Conservation (phyloP, 2,888 invertebrate species). For the Dermolepida albohirtum region DNA sequence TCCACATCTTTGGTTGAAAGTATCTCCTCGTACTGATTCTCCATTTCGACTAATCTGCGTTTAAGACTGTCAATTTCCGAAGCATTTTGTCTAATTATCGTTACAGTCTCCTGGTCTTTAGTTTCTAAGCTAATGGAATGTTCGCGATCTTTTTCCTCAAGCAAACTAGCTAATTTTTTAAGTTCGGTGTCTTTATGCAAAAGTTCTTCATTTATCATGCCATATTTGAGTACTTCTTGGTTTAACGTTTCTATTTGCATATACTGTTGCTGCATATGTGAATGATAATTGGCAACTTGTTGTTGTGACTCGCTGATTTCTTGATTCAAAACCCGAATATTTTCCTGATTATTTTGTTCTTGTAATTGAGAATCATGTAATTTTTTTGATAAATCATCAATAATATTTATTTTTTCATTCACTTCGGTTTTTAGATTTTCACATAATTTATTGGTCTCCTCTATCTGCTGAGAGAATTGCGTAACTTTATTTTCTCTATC, state of each 20-base stretch:
- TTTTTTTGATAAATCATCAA: slow-evolving; percentile 26
- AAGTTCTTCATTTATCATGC: slow-evolving; percentile 44
- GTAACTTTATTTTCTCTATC: slow-evolving; percentile 11
- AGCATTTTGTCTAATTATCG: slow-evolving; percentile 47
- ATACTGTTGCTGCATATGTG: slow-evolving; percentile 51
- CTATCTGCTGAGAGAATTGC: slow-evolving; percentile 4
- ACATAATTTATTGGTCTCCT: slow-evolving; percentile 1
- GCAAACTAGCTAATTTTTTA: slow-evolving; percentile 46
- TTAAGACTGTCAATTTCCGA: slow-evolving; percentile 52
- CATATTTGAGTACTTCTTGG: slow-evolving; percentile 48
- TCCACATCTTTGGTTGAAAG: slow-evolving; percentile 56
- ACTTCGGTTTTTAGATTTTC: slow-evolving; percentile 16
- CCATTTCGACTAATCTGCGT: slow-evolving; percentile 48
- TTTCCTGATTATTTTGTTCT: slow-evolving; percentile 54
- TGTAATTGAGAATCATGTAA: slow-evolving; percentile 40
- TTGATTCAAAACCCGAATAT: slow-evolving; percentile 52
- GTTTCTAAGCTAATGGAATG: slow-evolving; percentile 48
- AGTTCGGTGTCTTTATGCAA: slow-evolving; percentile 52
- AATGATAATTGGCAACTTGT: slow-evolving; percentile 45
- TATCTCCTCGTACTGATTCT: slow-evolving; percentile 54
- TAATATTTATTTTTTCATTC: slow-evolving; percentile 41
- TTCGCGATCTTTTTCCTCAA: slow-evolving; percentile 53
- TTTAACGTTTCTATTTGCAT: slow-evolving; percentile 49
- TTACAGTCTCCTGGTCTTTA: slow-evolving; percentile 47
- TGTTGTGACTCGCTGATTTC: slow-evolving; percentile 51